A percentile compares a stretch with the other conserved stretches of the same genome.
phyloP scores from a whole-genome alignment of 2,113 vertebrate genomes.

The Albula goreensis region DNA sequence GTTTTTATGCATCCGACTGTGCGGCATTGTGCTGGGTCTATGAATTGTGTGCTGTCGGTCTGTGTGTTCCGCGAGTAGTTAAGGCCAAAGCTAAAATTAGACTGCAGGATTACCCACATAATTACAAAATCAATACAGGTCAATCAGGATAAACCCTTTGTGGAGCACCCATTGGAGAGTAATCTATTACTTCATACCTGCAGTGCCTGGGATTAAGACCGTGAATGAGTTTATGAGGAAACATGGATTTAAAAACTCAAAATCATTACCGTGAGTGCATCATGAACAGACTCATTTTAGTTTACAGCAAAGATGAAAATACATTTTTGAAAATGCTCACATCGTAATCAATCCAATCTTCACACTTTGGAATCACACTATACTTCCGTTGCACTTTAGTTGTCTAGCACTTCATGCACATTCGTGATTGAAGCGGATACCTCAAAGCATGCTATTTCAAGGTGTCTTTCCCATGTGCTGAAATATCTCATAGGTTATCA shows the following conservation, averaged over 20 bases:
- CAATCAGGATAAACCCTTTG: not conserved
- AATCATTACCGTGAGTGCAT: not conserved
- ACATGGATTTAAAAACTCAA: not conserved
- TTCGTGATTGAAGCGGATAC: too few relatives aligned
- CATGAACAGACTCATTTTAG: not conserved
- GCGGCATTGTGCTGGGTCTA: not conserved
- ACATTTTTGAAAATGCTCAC: too few relatives aligned
- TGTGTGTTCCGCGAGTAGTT: not conserved
- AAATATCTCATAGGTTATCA: too few relatives aligned
- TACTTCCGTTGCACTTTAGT: too few relatives aligned
- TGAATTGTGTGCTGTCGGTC: not conserved
- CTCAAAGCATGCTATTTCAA: too few relatives aligned
- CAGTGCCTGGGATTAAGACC: not conserved
- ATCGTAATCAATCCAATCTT: too few relatives aligned
- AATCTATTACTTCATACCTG: not conserved
- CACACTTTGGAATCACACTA: too few relatives aligned
- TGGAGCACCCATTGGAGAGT: not conserved
- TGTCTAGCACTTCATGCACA: too few relatives aligned
- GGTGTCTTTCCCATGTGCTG: too few relatives aligned
- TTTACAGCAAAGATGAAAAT: too few relatives aligned
- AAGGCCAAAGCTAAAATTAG: not conserved
- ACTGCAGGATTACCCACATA: slow-evolving; percentile 11
- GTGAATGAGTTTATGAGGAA: not conserved
- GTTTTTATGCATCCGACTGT: not conserved
- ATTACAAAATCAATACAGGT: slow-evolving; percentile 4